Evolutionary conservation across 2,888 invertebrate species (phyloP).

Genomic region (Pammene fasciana): DNA sequence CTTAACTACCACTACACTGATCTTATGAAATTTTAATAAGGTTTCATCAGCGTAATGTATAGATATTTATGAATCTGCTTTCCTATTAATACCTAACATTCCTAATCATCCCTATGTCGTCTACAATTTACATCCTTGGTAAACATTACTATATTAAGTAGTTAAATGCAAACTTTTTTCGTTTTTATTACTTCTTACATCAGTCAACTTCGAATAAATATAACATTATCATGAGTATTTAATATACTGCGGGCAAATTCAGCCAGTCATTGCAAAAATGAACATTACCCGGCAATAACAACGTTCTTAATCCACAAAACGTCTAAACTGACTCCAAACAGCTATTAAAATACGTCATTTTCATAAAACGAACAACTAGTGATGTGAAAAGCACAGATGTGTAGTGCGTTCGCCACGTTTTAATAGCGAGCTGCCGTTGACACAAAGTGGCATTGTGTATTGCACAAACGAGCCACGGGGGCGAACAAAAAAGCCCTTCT

Average conservation of each 20-base stretch:
- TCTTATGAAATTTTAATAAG: no score
- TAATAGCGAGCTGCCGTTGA: slow-evolving; percentile 70
- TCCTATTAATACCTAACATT: no score
- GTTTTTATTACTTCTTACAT: not conserved
- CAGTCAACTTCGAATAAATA: not conserved
- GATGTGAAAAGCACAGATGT: slow-evolving; percentile 75
- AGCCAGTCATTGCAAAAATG: slow-evolving; percentile 29
- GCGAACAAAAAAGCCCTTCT: slow-evolving; percentile 73
- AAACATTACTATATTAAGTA: no score
- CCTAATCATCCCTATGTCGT: no score
- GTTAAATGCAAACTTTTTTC: not conserved
- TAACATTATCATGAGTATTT: slow-evolving; percentile 10
- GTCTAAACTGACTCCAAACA: not conserved
- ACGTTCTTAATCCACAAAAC: not conserved
- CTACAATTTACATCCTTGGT: no score
- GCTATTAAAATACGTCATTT: slow-evolving; percentile 2
- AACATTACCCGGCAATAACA: slow-evolving; percentile 14
- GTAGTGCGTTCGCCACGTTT: slow-evolving; percentile 65
- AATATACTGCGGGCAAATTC: slow-evolving; percentile 7
- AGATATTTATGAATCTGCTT: no score
- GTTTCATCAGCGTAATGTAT: no score
- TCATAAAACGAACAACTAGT: slow-evolving; percentile 47
- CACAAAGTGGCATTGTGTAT: slow-evolving; percentile 73
- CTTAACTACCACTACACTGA: no score
- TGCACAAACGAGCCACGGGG: slow-evolving; percentile 53